A percentile compares a stretch with the other conserved stretches of the same genome.
Conservation (phyloP, 2,113 vertebrate species). For the Rhinolophus sinicus region DNA sequence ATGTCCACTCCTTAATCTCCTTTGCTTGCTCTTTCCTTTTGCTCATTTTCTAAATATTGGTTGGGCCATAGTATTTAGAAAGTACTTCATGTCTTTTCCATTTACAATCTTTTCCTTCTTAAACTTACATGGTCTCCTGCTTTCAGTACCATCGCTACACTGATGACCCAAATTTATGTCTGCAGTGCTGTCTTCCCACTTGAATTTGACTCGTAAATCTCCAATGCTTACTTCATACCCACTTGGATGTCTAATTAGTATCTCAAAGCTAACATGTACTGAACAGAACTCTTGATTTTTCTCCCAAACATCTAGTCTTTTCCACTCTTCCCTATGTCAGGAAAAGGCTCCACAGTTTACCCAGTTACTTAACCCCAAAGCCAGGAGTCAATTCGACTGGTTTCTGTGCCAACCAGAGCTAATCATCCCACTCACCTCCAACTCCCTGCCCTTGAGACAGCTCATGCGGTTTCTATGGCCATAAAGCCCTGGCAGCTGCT, state of each 20-base stretch:
- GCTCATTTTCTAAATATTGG: background rate
- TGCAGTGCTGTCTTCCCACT: background rate
- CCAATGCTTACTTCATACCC: background rate
- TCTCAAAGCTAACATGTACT: background rate
- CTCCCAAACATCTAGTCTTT: background rate
- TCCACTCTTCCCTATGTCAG: background rate
- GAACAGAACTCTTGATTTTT: background rate
- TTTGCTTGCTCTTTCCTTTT: slow-evolving; percentile 1
- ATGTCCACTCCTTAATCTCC: background rate
- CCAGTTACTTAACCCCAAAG: background rate
- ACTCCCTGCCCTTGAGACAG: background rate
- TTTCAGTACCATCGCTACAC: background rate
- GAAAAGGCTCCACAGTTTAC: background rate
- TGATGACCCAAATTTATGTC: background rate
- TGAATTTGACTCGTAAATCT: background rate
- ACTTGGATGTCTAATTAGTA: background rate
- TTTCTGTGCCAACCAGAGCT: background rate
- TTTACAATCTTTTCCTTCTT: background rate
- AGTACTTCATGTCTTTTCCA: background rate
- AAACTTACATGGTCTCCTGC: background rate
- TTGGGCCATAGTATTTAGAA: background rate
- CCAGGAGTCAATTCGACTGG: background rate
- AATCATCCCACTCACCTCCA: background rate
- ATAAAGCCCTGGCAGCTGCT: background rate
- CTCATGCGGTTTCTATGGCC: background rate